Base-by-base conservation (phyloP, 1,140 invertebrate genomes). In the Eurosta solidaginis region DNA sequence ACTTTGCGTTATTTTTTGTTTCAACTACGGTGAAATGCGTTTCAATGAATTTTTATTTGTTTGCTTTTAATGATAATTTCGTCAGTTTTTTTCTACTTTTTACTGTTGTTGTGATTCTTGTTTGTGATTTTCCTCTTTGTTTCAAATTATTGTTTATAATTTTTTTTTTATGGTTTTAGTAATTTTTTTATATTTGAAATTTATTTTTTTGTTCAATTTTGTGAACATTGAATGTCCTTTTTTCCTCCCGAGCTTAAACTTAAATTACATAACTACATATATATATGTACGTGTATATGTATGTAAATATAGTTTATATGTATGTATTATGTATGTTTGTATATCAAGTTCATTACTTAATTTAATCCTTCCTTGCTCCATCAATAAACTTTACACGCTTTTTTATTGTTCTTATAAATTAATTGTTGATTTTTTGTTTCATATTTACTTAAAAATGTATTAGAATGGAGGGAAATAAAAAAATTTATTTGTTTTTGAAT, bases 301-400 rank as follows among this genome's bases (percentile, higher is more conserved):
- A 52, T 52, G 54, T 59, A 59, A 59, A 59, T 59, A 59, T 59
- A 59, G 54, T 59, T 59, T 59, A 36, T 68, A 68, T 68, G 59
- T 27, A 17, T 49, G 14, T 29, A n/a, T n/a, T n/a, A 68, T 68
- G 59, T 42, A 68, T 40, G 59, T 17, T 40, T 68, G 59, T 68
- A 68, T 68, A 68, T 40, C n/a, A 29, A 68, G 59, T 36, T 68
- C 36, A 68, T n/a, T n/a, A 68, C 59, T 68, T 68, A 40, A 42
- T 68, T 42, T 68, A 68, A 68, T n/a, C 59, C 33, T 68, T n/a
- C n/a, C n/a, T n/a, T n/a, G n/a, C n/a, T n/a, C n/a, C 59, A 68
- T 40, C 59, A 36, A 68, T 68, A 68, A n/a, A 68, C 40, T 68
- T 40, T 63, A 40, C 59, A 22, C 59, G 27, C 27, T 40, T n/a